These are phyloP conservation scores for Agrochola lychnidis DNA, from an alignment of 2,888 invertebrate genomes.

Conservation along the genomic window DNA sequence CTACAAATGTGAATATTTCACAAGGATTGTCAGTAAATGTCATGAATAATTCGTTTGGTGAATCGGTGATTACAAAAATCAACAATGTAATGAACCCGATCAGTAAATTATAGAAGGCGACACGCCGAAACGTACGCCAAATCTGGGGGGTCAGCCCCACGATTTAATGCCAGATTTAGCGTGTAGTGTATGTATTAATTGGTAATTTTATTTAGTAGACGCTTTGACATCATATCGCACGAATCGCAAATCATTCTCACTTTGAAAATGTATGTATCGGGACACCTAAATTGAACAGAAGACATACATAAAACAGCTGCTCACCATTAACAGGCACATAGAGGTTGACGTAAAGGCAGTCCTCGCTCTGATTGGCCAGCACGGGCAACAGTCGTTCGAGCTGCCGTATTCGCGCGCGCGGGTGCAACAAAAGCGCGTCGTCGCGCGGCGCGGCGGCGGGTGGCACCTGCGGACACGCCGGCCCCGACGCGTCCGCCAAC, in stretches of 20 bases:
- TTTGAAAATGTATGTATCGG: not conserved
- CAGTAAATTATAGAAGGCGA: not conserved
- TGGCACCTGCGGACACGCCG: slow-evolving; percentile 96
- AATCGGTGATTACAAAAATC: not conserved
- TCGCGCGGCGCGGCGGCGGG: slow-evolving; percentile 86
- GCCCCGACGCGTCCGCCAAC: slow-evolving; percentile 95
- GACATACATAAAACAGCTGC: slow-evolving; percentile 14
- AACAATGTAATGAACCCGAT: no score
- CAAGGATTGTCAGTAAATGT: not conserved
- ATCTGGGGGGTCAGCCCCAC: no score
- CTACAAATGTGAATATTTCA: not conserved
- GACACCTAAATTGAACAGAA: not conserved
- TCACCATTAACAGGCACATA: slow-evolving; percentile 95
- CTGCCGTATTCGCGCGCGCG: slow-evolving; percentile 95
- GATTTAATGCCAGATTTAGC: not conserved
- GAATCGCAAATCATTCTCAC: not conserved
- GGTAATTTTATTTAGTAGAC: not conserved
- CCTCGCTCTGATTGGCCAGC: slow-evolving; percentile 98
- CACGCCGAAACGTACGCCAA: no score
- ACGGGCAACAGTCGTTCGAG: slow-evolving; percentile 95
- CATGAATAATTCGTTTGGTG: not conserved
- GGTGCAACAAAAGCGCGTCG: slow-evolving; percentile 93
- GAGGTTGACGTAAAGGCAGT: slow-evolving; percentile 99
- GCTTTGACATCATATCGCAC: not conserved
- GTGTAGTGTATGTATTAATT: no score